Evolutionary conservation across 2,797 vertebrate genomes (phyloP).

Genomic region (Selene dorsalis): DNA sequence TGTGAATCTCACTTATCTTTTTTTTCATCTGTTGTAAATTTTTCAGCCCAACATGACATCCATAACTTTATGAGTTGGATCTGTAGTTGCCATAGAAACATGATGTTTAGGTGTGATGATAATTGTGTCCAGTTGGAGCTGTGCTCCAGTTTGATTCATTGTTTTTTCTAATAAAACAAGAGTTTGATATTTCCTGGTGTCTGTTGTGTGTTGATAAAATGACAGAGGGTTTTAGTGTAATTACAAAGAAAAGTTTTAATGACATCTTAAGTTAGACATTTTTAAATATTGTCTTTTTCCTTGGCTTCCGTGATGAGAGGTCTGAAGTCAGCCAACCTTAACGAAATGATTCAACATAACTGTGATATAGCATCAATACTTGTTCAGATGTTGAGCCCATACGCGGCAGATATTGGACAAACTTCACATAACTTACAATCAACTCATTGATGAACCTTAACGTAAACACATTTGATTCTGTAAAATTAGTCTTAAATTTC

Average conservation of each 20-base stretch:
- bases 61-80: constrained; percentile 5
- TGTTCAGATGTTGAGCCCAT: constrained; percentile 7
- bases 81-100: constrained; percentile 66
- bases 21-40: neutral
- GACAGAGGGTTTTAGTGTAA: constrained; percentile 39
- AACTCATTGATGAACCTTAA: constrained; percentile 9
- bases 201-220: constrained; percentile 3
- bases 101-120: constrained; percentile 38
- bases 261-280: constrained; percentile 74
- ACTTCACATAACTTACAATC: constrained; percentile 41
- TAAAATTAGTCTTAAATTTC: constrained; percentile 28
- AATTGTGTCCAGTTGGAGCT: constrained; percentile 64
- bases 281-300: constrained; percentile 74
- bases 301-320: constrained; percentile 70
- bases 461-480: neutral
- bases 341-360: constrained; percentile 27
- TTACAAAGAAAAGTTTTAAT: constrained; percentile 78
- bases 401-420: constrained; percentile 13
- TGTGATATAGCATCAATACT: constrained; percentile 12
- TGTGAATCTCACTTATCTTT: constrained; percentile 33
- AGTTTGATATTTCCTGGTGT: constrained; percentile 47
- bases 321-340: constrained; percentile 44
- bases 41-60: neutral
- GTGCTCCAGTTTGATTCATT: constrained; percentile 64
- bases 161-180: constrained; percentile 59